A percentile compares a stretch with the other conserved stretches of the same genome.
These are phyloP conservation scores for Vanacampus margaritifer DNA, from an alignment of 2,113 vertebrate genomes.

Conservation along the genomic window DNA sequence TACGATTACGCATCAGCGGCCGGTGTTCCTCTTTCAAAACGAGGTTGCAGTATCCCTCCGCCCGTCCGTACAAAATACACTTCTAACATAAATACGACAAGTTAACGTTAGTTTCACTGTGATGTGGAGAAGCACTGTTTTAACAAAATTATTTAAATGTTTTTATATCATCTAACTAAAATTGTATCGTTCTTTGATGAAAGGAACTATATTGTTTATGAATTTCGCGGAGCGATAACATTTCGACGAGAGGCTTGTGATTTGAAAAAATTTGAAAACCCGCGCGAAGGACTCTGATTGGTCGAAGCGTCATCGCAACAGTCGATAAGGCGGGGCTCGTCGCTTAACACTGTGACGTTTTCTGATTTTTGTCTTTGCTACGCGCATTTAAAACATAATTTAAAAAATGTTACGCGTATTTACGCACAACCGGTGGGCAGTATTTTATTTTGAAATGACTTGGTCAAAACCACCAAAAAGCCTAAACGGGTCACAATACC, in stretches of 20 bases:
- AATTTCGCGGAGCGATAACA: slow-evolving; percentile 43
- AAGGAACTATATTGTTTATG: slow-evolving; percentile 67
- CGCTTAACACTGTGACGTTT: not conserved
- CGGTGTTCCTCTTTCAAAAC: not conserved
- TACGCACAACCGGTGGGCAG: too few species aligned
- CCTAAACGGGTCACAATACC: too few species aligned
- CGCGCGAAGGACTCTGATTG: slow-evolving; percentile 74
- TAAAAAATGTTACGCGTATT: not conserved
- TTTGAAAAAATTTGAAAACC: slow-evolving; percentile 76
- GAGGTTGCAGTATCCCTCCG: slow-evolving; percentile 57
- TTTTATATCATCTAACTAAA: rapidly evolving
- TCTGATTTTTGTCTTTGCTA: not conserved
- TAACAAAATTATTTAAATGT: not conserved
- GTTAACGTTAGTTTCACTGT: too few species aligned
- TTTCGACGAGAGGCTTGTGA: not conserved
- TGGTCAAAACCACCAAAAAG: too few species aligned
- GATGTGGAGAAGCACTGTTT: too few species aligned
- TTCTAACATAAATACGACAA: too few species aligned
- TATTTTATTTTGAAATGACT: too few species aligned
- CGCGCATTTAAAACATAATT: too few species aligned
- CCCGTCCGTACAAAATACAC: slow-evolving; percentile 6
- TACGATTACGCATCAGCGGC: not conserved
- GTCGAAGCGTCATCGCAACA: slow-evolving; percentile 12
- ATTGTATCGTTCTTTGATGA: rapidly evolving
- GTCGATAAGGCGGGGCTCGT: slow-evolving; percentile 12